phyloP scores from a whole-genome alignment of 2,113 vertebrate genomes.

The Pollimyrus isidori region DNA sequence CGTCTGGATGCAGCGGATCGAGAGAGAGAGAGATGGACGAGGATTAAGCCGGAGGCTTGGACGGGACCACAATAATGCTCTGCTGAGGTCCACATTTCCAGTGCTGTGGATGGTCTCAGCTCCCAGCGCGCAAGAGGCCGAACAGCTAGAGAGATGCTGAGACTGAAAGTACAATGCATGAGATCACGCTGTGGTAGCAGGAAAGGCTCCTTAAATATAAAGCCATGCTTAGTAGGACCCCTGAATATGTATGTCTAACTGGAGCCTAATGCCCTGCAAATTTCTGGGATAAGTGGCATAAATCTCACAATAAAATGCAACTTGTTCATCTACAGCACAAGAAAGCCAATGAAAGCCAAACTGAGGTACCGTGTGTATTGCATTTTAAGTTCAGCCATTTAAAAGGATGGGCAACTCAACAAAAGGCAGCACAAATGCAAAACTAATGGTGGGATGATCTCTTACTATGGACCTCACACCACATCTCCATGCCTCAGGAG shows the following conservation, averaged over 20 bases:
- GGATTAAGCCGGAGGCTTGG: background rate
- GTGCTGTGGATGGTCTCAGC: background rate
- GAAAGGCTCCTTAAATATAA: background rate
- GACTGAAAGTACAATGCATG: background rate
- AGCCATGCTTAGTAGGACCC: background rate
- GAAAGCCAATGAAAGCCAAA: background rate
- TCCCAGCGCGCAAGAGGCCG: background rate
- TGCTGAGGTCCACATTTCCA: slow-evolving; percentile 8
- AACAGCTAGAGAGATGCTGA: background rate
- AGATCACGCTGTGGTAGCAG: background rate
- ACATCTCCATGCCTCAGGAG: background rate
- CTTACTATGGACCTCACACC: background rate
- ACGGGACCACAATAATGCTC: background rate
- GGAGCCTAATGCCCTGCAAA: background rate
- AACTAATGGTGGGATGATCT: background rate
- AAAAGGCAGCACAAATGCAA: background rate
- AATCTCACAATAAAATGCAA: background rate
- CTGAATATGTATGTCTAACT: background rate
- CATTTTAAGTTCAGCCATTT: background rate
- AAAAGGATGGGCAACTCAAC: background rate
- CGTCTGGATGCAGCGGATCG: background rate
- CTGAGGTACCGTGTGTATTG: background rate
- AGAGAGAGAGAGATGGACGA: background rate
- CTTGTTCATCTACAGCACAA: background rate
- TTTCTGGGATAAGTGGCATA: background rate